Evolutionary conservation across 2,888 invertebrate genomes (phyloP).

Genomic region (Cataglyphis cursor): DNA sequence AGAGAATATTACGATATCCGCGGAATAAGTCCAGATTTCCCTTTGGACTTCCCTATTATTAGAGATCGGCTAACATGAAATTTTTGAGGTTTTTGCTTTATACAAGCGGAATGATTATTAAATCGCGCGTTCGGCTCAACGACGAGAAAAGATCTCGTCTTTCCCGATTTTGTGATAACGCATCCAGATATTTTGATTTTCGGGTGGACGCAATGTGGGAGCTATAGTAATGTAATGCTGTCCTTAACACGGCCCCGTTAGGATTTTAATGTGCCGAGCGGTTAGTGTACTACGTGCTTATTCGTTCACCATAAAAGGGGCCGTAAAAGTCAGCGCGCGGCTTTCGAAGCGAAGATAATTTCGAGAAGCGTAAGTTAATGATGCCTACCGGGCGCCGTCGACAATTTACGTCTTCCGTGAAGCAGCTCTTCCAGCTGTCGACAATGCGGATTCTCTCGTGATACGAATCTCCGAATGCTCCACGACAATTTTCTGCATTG

Average conservation of each 20-base stretch:
- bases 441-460: slow-evolving; percentile 12
- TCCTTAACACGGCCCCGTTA: background rate
- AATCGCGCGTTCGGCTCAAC: background rate
- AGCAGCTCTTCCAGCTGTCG: background rate
- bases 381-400: slow-evolving; percentile 57
- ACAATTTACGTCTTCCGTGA: slow-evolving; percentile 60
- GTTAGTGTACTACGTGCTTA: slow-evolving; percentile 33
- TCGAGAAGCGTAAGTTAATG: slow-evolving; percentile 68
- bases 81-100: background rate
- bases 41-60: background rate
- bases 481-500: background rate
- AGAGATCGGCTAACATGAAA: slow-evolving; percentile 7
- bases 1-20: slow-evolving; percentile 47
- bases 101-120: slow-evolving; percentile 30
- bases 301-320: slow-evolving; percentile 65
- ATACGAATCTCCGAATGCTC: slow-evolving; percentile 24
- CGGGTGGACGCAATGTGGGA: background rate
- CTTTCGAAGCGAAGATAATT: slow-evolving; percentile 65
- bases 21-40: slow-evolving; percentile 30
- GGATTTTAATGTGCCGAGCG: slow-evolving; percentile 36
- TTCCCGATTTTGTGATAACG: background rate
- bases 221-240: slow-evolving; percentile 26
- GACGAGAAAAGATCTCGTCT: background rate
- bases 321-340: slow-evolving; percentile 65
- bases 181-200: background rate